Evolutionary conservation across 2,797 vertebrate species (phyloP), one percentile per base, ranked within the genome.

Genomic region (Varecia variegata): DNA sequence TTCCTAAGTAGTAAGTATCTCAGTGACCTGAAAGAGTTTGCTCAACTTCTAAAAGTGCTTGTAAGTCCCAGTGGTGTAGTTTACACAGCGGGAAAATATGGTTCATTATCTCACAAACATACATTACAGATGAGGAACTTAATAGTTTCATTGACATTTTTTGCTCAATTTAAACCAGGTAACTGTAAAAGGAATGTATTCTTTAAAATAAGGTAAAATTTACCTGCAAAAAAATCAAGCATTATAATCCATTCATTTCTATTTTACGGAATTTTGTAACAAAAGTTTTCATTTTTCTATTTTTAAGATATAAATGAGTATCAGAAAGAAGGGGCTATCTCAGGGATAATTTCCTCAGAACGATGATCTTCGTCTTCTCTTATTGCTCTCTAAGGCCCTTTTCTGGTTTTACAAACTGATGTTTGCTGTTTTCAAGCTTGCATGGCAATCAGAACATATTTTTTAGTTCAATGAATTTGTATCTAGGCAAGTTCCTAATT

Each of bases 101-200:
- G 93, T 40, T 96, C 91, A 96, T 96, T 97, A 96, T 96, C 73
- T 91, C 54, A 92, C 20, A 96, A 91, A 94, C 70, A 96, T 86
- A 50, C 10, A 95, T 97, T 93, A 87, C 12, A 94, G 35, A 38
- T 13, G 52, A 95, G 94, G 47, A 88, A 76, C 21, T 93, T 96
- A 86, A 94, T 94, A 79, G 90, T 60, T 2, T 1, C 47, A 54
- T 20, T 86, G 82, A 32, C 70, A 62, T 67, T 93, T 17, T 88
- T 67, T 87, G 54, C 50, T 97, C 74, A 88, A 65, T 93, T 95
- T 96, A 90, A 91, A 83, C 8, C 67, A 3, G 25, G 6, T 68
- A 56, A 80, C 17, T 58, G 17, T 86, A 81, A 92, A 95, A 91
- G 0, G 3, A 76, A 56, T 50, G 4, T 58, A 2, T 40, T 96